Evolutionary conservation across 2,797 vertebrate species (phyloP).

Genomic region (Clarias fuscus): DNA sequence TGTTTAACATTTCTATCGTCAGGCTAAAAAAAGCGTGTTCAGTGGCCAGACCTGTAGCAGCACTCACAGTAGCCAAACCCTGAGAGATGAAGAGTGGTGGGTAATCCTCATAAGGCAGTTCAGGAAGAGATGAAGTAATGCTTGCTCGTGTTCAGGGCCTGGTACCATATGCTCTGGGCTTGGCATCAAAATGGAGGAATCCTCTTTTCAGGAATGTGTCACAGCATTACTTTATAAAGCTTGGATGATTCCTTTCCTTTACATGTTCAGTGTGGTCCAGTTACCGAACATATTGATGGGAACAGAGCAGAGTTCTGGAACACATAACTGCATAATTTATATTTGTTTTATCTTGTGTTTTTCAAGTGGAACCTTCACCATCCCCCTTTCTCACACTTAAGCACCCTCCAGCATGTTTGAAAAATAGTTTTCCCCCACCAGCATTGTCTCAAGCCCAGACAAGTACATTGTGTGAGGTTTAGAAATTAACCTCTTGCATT

Average conservation of each 20-base stretch:
- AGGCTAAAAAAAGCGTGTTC: conserved; percentile 45
- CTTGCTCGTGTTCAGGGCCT: conserved; percentile 56
- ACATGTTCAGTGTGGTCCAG: background rate
- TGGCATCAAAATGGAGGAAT: conserved; percentile 52
- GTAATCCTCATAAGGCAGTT: conserved; percentile 35
- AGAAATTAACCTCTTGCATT: conserved; percentile 72
- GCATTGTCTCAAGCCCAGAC: conserved; percentile 72
- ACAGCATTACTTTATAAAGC: conserved; percentile 6
- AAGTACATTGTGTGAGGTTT: conserved; percentile 69
- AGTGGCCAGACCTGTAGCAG: conserved; percentile 52
- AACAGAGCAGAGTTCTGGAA: conserved; percentile 14
- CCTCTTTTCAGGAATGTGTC: conserved; percentile 25
- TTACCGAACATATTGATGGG: conserved; percentile 9
- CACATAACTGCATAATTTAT: conserved; percentile 39
- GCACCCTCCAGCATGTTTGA: conserved; percentile 64
- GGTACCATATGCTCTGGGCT: conserved; percentile 56
- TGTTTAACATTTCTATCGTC: conserved; percentile 27
- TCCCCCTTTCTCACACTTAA: conserved; percentile 58
- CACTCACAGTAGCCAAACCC: conserved; percentile 42
- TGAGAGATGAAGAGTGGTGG: conserved; percentile 37
- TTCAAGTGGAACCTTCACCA: conserved; percentile 44
- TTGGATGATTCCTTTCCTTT: background rate
- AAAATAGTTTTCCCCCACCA: conserved; percentile 65
- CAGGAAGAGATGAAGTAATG: conserved; percentile 51
- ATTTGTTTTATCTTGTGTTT: conserved; percentile 51